Evolutionary conservation across 2,888 invertebrate genomes (phyloP).

Genomic region (Achlya flavicornis): DNA sequence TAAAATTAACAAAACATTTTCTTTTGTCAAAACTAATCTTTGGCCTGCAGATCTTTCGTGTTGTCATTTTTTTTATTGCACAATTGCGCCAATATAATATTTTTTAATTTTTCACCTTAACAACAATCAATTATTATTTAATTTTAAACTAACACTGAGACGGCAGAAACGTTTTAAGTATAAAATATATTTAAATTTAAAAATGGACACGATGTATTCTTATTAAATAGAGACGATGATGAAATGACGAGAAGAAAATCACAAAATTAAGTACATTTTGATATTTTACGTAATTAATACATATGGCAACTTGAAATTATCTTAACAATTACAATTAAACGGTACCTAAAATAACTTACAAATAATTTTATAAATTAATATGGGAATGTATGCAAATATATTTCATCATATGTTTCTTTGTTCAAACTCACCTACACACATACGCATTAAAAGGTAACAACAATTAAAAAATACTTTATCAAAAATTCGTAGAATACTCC

Average conservation of each 20-base stretch:
- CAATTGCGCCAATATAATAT: constrained; percentile 53
- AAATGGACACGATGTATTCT: constrained; percentile 22
- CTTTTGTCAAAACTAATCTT: constrained; percentile 71
- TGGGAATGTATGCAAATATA: constrained; percentile 64
- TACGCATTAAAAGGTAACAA: constrained; percentile 72
- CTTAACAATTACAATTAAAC: constrained; percentile 46
- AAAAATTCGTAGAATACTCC: constrained; percentile 51
- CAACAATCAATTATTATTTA: constrained; percentile 31
- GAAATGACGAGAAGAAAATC: constrained; percentile 27
- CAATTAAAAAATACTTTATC: constrained; percentile 67
- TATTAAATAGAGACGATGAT: constrained; percentile 17
- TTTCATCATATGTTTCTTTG: constrained; percentile 56
- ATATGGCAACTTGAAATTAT: constrained; percentile 75
- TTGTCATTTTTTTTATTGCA: constrained; percentile 68
- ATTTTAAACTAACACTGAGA: constrained; percentile 64
- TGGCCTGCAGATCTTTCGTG: constrained; percentile 78
- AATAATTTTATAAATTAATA: constrained; percentile 50
- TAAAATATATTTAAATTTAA: constrained; percentile 19
- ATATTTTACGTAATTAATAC: constrained; percentile 55
- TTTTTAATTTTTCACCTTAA: constrained; percentile 19
- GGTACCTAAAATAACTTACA: constrained; percentile 46
- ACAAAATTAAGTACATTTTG: constrained; percentile 73
- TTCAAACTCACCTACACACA: constrained; percentile 48
- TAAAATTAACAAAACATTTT: constrained; percentile 44
- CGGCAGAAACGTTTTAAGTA: constrained; percentile 30